These are phyloP conservation scores for Myotis daubentonii DNA, from an alignment of 2,797 vertebrate genomes.

Conservation along the genomic window DNA sequence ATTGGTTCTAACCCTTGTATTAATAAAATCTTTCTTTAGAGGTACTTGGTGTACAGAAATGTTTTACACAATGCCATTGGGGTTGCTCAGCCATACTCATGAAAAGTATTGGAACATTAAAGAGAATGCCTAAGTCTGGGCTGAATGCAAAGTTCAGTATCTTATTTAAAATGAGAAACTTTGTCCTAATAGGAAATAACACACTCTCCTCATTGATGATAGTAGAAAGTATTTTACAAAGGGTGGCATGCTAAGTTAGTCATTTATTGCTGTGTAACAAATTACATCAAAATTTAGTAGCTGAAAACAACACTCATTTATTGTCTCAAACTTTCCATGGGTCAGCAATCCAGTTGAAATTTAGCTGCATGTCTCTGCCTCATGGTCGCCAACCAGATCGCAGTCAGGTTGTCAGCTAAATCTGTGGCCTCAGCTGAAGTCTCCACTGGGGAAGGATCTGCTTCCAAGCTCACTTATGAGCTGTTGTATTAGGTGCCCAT, in stretches of 20 bases:
- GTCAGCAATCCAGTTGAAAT: not conserved
- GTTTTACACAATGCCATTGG: not conserved
- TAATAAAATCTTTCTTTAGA: slow-evolving; percentile 28
- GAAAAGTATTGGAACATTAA: not conserved
- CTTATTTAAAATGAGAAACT: not conserved
- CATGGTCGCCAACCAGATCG: not conserved
- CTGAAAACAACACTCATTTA: not conserved
- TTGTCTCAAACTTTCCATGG: not conserved
- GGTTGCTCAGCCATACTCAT: not conserved
- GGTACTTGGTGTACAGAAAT: not conserved
- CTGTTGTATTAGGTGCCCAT: not conserved
- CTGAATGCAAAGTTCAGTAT: not conserved
- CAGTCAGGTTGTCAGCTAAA: not conserved
- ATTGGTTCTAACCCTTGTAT: not conserved
- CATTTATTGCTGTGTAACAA: not conserved
- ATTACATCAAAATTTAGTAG: not conserved
- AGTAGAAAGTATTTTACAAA: not conserved
- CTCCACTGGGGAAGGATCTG: not conserved
- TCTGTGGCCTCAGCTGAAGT: not conserved
- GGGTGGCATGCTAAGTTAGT: not conserved
- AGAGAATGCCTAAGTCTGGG: not conserved
- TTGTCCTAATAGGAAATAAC: not conserved
- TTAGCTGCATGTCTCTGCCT: not conserved
- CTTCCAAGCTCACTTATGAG: not conserved
- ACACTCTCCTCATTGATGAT: not conserved